Evolutionary conservation across 2,113 vertebrate species (phyloP).

Genomic region (Mesoclemmys tuberculata): DNA sequence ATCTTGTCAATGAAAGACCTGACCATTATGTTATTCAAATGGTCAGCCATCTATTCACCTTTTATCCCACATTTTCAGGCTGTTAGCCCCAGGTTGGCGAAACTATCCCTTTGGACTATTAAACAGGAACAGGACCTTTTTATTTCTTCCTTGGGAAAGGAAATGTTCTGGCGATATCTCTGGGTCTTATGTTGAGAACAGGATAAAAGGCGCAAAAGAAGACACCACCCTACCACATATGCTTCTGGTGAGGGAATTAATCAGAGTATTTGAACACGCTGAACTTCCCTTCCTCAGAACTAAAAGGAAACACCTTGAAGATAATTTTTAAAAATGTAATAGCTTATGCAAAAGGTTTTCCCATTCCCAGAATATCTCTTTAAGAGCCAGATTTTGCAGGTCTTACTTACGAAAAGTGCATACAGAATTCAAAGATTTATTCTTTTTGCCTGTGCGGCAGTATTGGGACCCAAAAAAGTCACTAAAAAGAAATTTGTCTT

Average conservation of each 20-base stretch:
- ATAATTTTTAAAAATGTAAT: constrained; percentile 65
- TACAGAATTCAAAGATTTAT: not conserved
- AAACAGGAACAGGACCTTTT: constrained; percentile 2
- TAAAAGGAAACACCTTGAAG: constrained; percentile 82
- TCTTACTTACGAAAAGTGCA: constrained; percentile 7
- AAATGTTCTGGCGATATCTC: constrained; percentile 67
- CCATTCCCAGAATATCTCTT: constrained; percentile 55
- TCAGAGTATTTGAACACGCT: constrained; percentile 69
- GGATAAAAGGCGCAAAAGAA: constrained; percentile 68
- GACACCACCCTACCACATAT: constrained; percentile 60
- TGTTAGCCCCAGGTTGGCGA: not conserved
- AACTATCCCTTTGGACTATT: constrained; percentile 36
- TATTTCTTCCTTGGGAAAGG: constrained; percentile 63
- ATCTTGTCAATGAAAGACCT: not conserved
- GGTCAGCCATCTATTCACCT: not conserved
- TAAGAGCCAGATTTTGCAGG: not conserved
- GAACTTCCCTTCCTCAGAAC: constrained; percentile 73
- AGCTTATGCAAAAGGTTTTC: constrained; percentile 62
- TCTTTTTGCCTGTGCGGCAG: not conserved
- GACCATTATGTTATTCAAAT: not conserved
- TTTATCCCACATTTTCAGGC: constrained; percentile 41
- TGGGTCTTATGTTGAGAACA: constrained; percentile 58
- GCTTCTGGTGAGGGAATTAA: constrained; percentile 64
- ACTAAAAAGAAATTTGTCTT: not conserved
- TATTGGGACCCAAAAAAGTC: not conserved